phyloP scores from a whole-genome alignment of 2,888 invertebrate genomes.

The Tridacna gigas region DNA sequence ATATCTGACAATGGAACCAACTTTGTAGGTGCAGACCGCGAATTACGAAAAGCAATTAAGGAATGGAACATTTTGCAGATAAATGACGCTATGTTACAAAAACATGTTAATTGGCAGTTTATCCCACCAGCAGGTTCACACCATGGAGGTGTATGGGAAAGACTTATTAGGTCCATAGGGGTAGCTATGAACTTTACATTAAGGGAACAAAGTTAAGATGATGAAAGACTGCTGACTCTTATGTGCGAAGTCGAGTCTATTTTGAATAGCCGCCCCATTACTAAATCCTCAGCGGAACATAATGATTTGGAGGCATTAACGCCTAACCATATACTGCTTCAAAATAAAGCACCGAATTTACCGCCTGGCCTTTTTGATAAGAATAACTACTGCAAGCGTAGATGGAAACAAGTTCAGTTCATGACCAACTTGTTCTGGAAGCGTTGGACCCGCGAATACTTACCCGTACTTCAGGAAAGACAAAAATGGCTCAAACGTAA shows the following conservation, averaged over 20 bases:
- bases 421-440: too few species aligned
- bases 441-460: too few species aligned
- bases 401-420: too few species aligned
- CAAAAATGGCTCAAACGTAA: too few species aligned
- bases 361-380: constrained; percentile 45
- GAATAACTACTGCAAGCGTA: constrained; percentile 33
- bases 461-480: too few species aligned
- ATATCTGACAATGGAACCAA: not conserved
- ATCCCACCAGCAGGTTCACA: constrained; percentile 53
- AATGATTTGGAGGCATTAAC: constrained; percentile 51
- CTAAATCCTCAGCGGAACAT: constrained; percentile 34
- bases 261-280: constrained; percentile 60
- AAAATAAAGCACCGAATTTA: constrained; percentile 16
- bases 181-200: constrained; percentile 30
- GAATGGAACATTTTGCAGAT: too few species aligned
- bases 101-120: constrained; percentile 52
- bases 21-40: not conserved
- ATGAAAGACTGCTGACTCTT: constrained; percentile 39
- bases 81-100: constrained; percentile 28
- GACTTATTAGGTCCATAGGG: too few species aligned
- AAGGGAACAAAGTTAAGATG: constrained; percentile 41
- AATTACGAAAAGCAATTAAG: too few species aligned
- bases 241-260: constrained; percentile 42
- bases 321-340: constrained; percentile 41
- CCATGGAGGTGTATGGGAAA: constrained; percentile 52